Percentiles rank a stretch among this genome's conserved stretches.
Evolutionary conservation across 2,113 vertebrate genomes (phyloP).

Genomic region (Poeciliopsis retropinna): DNA sequence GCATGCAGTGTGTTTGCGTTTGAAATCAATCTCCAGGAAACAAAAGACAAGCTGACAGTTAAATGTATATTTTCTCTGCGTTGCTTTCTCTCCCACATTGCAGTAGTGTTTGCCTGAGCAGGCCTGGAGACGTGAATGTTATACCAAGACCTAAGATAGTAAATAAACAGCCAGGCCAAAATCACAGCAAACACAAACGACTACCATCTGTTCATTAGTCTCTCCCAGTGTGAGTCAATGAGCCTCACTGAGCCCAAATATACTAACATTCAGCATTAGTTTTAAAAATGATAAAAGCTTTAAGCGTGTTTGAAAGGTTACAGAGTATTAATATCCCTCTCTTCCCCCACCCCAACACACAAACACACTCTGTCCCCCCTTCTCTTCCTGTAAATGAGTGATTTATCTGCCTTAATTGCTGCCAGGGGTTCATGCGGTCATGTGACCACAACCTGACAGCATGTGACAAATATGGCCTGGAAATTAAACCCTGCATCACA

Average conservation of each 20-base stretch:
- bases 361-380: slow-evolving; percentile 44
- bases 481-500: slow-evolving; percentile 68
- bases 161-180: slow-evolving; percentile 71
- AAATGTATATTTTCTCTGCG: slow-evolving; percentile 23
- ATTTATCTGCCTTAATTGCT: slow-evolving; percentile 80
- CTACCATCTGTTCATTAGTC: slow-evolving; percentile 69
- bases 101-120: slow-evolving; percentile 57
- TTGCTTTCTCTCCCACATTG: slow-evolving; percentile 47
- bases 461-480: slow-evolving; percentile 70
- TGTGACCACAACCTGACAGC: slow-evolving; percentile 74
- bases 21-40: slow-evolving; percentile 46
- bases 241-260: slow-evolving; percentile 63
- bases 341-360: slow-evolving; percentile 38
- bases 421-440: slow-evolving; percentile 70
- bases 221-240: slow-evolving; percentile 60
- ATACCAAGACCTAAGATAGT: slow-evolving; percentile 43
- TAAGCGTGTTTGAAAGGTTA: slow-evolving; percentile 50
- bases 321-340: slow-evolving; percentile 50
- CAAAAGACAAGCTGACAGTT: slow-evolving; percentile 24
- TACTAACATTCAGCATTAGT: slow-evolving; percentile 46
- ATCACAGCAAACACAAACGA: slow-evolving; percentile 69
- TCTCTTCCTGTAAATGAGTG: slow-evolving; percentile 75
- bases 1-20: slow-evolving; percentile 22
- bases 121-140: slow-evolving; percentile 32
- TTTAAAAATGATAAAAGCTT: slow-evolving; percentile 33